These are phyloP conservation scores for Macaca nemestrina DNA, from an alignment of 2,113 vertebrate species.

Conservation along the genomic window DNA sequence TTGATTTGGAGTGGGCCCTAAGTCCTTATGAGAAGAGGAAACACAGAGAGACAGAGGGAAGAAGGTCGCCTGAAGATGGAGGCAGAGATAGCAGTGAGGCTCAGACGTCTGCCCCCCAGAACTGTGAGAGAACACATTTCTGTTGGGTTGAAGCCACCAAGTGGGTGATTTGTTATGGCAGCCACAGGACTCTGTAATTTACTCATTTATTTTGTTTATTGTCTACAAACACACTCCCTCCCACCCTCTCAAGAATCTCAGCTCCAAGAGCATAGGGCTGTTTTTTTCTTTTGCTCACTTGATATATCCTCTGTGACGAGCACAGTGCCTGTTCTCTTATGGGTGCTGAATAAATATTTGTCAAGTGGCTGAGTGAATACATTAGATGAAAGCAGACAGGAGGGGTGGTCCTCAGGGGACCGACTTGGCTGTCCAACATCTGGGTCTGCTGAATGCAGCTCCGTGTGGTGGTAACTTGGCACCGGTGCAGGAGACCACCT, in stretches of 20 bases:
- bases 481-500: neutral
- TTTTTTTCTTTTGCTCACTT: neutral
- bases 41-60: neutral
- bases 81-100: neutral
- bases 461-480: neutral
- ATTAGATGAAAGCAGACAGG: neutral
- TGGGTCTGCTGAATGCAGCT: neutral
- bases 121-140: neutral
- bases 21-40: neutral
- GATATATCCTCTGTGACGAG: neutral
- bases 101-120: neutral
- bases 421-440: neutral
- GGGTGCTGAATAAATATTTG: neutral
- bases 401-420: neutral
- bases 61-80: neutral
- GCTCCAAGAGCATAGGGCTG: neutral
- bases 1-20: neutral
- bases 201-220: neutral
- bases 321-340: neutral
- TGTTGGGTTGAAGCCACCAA: neutral
- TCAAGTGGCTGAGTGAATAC: neutral
- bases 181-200: neutral
- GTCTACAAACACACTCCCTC: neutral
- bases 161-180: neutral
- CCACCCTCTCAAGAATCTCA: neutral